Base-by-base conservation (phyloP, 2,888 invertebrate genomes). In the Erebia ligea region DNA sequence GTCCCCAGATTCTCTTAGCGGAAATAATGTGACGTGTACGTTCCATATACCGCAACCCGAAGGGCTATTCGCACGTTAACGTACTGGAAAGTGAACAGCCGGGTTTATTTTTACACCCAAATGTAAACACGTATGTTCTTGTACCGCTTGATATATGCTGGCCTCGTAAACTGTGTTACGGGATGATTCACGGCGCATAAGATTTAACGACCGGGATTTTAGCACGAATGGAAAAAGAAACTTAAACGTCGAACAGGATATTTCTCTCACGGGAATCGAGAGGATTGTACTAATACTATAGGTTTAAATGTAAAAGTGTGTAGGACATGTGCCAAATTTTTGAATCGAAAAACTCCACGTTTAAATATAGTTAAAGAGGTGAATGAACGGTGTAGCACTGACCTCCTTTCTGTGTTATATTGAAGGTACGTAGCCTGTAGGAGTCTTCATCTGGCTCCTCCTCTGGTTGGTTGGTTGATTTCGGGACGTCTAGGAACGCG, bases 361-460 rank as follows among this genome's bases (percentile, higher is more conserved):
- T 81, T 85, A 87, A 85, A 87, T 87, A 84, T 86, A 89, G 86
- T 73, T 19, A 70, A 65, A 82, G 90, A 83, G 91, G 87, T 91
- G 87, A 91, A 92, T 84, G 91, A 83, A 86, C 91, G 66, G 61
- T 61, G 77, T 84, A 86, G 87, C 88, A 92, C 92, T 92, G 90
- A 95, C 95, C 95, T 96, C 97, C 97, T 95, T 98, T 98, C 81
- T 97, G 95, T 81, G 98, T 97, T 91, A 96, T 96, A 92, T 97
- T 97, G 94, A 99, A 99, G 78, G 98, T 98, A 81, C 99, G 95
- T 81, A 99, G 95, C 77, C 98, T 95, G 92, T 98, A 98, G 75
- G 97, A 96, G 89, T 98, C 98, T 82, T 97, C 97, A 81, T 97
- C 97, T 68, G 96, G 96, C 75, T 95, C 95, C 40, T 95, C 94